Base-by-base conservation (phyloP, 2,888 invertebrate genomes). In the Lycia hirtaria region DNA sequence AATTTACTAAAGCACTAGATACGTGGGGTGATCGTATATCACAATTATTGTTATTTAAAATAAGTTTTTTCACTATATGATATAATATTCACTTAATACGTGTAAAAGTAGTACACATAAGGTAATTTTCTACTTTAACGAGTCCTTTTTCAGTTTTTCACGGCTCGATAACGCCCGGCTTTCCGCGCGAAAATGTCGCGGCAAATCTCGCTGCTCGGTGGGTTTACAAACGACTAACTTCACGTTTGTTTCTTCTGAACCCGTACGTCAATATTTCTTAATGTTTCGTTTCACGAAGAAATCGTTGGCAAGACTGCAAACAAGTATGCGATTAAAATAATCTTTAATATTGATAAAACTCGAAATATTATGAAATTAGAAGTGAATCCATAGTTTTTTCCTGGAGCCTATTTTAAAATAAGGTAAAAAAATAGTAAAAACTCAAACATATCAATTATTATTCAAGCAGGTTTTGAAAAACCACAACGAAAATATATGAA, bases 101-200 rank as follows among this genome's bases (percentile, higher is more conserved):
- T 56, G 60, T 69, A 71, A 71, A 75, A 73, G 64, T 64, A 64
- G 71, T 71, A 71, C 73, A 79, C 71, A 68, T 70, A 63, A 35
- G 67, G 62, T 70, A 75, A 65, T 74, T 76, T 70, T 64, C 69
- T 70, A 70, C 71, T 69, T 78, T 77, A 79, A 76, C 72, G 83
- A 76, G 75, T 72, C 80, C 79, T 76, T 87, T 87, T 87, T 83
- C 73, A 85, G 83, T 75, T 88, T 90, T 91, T 88, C 87, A 90
- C 88, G 88, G 89, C 89, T 91, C 85, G 83, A 89, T 92, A 90
- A 89, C 89, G 91, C 88, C 91, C 90, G 90, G 90, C 92, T 88
- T 92, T 90, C 91, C 92, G 92, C 92, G 92, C 92, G 92, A 92
- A 91, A 92, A 92, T 91, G 89, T 91, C 91, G 92, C 92, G 92